Evolutionary conservation across 2,888 invertebrate genomes (phyloP), one percentile per base, ranked within the genome.

Genomic region (Melieria crassipennis): DNA sequence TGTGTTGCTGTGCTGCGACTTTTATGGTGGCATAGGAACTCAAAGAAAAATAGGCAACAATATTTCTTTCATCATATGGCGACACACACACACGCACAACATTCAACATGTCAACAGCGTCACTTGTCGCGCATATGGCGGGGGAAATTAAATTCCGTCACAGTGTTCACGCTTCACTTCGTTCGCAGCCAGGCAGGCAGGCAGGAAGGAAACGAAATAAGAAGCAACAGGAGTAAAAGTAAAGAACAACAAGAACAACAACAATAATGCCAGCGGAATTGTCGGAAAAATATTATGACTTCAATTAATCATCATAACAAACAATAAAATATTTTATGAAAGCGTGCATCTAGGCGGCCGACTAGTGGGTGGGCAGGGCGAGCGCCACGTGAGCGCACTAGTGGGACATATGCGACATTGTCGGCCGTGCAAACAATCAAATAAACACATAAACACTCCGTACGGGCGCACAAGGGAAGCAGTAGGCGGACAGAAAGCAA

Each of bases 251-350:
- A 52, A 7, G 11, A 55, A 61, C 60, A 64, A 16, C 57, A 48
- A 56, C 30, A 46, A n/a, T n/a, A n/a, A 42, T 50, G 11, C 46
- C 13, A 52, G 50, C 16, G 50, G 60, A 43, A n/a, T 16, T 56
- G n/a, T 10, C 1, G 46, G 46, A 58, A 65, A 68, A 78, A 78
- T 76, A 78, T 78, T 76, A 75, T 78, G 82, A 78, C 83, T 81
- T 77, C 81, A 81, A 82, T 82, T 81, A 82, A 82, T 82, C 82
- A 83, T 83, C 75, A 77, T 73, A 71, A 75, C 78, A 77, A 81
- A 82, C 79, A 82, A 81, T 78, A 80, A 72, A 74, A 74, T 73
- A 75, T 75, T 71, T 71, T 73, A 74, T 74, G 67, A 71, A 64
- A 70, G 70, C 72, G 69, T 63, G 70, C 68, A 71, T 69, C 66